Conservation (phyloP, 2,888 invertebrate genomes). For the Melikaiella ostensackeni region DNA sequence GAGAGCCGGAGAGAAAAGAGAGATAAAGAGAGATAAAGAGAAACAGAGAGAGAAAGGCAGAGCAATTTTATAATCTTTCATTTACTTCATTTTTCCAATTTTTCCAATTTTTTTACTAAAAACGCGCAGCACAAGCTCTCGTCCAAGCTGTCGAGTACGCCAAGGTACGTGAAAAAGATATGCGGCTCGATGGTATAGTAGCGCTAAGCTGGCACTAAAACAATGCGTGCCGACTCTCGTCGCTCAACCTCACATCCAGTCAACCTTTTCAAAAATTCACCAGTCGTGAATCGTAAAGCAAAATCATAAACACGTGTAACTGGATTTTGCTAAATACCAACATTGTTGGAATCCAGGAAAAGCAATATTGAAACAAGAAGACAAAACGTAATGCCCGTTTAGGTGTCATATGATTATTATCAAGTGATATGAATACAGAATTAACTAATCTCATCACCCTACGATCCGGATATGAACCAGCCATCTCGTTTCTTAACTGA, state of each 20-base stretch:
- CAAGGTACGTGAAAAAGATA: constrained; percentile 40
- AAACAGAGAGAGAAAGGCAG: constrained; percentile 51
- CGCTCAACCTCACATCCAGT: constrained; percentile 29
- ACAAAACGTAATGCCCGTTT: neutral
- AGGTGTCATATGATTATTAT: neutral
- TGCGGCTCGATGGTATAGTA: constrained; percentile 22
- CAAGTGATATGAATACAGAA: too few species aligned
- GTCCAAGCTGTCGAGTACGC: constrained; percentile 48
- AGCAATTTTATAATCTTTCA: constrained; percentile 43
- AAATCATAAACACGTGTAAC: too few species aligned
- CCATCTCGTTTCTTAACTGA: neutral
- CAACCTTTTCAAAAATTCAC: neutral
- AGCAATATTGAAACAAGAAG: too few species aligned
- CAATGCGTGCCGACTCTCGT: constrained; percentile 25
- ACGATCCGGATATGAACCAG: too few species aligned
- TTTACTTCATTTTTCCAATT: constrained; percentile 24
- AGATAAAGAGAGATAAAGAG: constrained; percentile 45
- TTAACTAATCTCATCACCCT: too few species aligned
- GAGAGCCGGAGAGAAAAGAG: constrained; percentile 38
- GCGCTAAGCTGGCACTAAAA: constrained; percentile 37
- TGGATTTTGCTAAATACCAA: too few species aligned
- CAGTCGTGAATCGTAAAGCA: neutral
- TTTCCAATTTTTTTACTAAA: neutral
- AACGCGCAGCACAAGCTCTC: constrained; percentile 39
- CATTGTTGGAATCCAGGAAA: too few species aligned